Conservation (phyloP, 2,888 invertebrate species). For the Hydrotaea cyrtoneurina region DNA sequence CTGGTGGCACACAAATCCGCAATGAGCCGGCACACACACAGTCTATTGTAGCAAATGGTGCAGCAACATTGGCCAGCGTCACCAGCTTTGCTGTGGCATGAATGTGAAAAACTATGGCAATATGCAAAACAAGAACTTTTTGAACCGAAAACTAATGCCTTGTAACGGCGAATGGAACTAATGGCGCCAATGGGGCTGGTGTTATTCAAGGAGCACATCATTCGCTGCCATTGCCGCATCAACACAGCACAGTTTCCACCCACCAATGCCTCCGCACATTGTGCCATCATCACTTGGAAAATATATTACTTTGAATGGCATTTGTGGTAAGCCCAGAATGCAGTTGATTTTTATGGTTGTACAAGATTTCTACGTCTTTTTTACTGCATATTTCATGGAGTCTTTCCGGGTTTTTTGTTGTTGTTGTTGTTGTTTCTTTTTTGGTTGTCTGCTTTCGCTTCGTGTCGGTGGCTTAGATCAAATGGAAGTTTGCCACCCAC, state of each 20-base stretch:
- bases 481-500: too few relatives aligned
- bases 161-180: slow-evolving; percentile 9
- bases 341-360: slow-evolving; percentile 64
- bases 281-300: slow-evolving; percentile 29
- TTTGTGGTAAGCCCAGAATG: slow-evolving; percentile 59
- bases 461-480: too few relatives aligned
- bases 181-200: background rate
- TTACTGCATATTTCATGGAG: too few relatives aligned
- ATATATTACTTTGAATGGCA: slow-evolving; percentile 58
- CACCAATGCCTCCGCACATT: too few relatives aligned
- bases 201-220: background rate
- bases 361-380: slow-evolving; percentile 35
- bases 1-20: slow-evolving; percentile 13
- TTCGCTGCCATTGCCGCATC: background rate
- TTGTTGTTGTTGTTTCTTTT: too few relatives aligned
- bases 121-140: background rate
- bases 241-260: background rate
- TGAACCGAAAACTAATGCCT: slow-evolving; percentile 19
- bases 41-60: background rate
- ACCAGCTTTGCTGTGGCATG: background rate
- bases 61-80: background rate
- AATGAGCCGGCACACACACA: background rate
- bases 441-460: too few relatives aligned
- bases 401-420: too few relatives aligned
- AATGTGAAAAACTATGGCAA: too few relatives aligned